Evolutionary conservation across 2,888 invertebrate genomes (phyloP), one percentile per base, ranked within the genome.

Genomic region (Papilio protenor): DNA sequence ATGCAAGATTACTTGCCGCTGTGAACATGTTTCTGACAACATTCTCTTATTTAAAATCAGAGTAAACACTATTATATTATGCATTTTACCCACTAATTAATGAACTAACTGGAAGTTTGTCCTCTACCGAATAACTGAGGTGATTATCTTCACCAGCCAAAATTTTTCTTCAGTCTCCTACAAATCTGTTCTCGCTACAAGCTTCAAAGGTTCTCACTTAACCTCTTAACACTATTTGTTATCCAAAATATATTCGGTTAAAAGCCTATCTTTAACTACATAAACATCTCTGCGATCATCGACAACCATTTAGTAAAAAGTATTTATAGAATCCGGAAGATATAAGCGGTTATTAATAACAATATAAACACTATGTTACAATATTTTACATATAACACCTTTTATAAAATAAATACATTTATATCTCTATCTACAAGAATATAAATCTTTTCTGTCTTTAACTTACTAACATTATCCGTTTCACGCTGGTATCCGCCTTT

Each of bases 261-360:
- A 71, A 33, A 33, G 49, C 52, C n/a, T 52, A 10, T 11, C 27
- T 18, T 33, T 57, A 49, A 18, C 71, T 52, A 55, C 18, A 72
- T 57, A 33, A 73, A 73, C 21, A 73, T 45, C 21, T 40, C 59
- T 23, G 5, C 49, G 27, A 61, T 61, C 74, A 61, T 74, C 59
- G 55, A 8, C 3, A 49, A 10, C 59, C 73, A 74, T 61, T 18
- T n/a, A 6, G 61, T 61, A 10, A 64, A 49, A 73, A 73, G 11
- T 59, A 59, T 59, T 59, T 45, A 73, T 73, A 47, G 49, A 47
- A 74, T 6, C 49, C 47, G 74, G 74, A 61, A 74, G 73, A 57
- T 45, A 14, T 6, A 55, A 5, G 40, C 59, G 11, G 57, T 57
- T 33, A 18, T 61, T 74, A 23, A 49, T 47, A 23, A 1, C 40